Evolutionary conservation across 2,113 vertebrate species (phyloP).

Genomic region (Charina bottae): DNA sequence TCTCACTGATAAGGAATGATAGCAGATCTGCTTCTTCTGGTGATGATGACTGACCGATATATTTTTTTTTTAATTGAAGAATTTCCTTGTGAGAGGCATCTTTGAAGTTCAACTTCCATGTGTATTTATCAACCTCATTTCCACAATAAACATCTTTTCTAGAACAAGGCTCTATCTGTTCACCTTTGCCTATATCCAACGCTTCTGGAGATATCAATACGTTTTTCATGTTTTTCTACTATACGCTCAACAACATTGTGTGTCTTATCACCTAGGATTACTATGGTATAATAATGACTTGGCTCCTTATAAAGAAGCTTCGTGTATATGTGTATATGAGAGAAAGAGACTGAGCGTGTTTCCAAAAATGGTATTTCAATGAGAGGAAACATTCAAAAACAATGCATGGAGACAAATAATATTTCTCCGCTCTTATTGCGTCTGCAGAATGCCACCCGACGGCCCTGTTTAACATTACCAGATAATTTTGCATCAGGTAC

Average conservation of each 20-base stretch:
- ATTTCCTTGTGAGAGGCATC: background rate
- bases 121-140: background rate
- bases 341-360: background rate
- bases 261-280: background rate
- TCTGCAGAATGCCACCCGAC: too few relatives aligned
- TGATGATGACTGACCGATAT: background rate
- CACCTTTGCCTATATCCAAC: background rate
- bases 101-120: background rate
- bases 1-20: background rate
- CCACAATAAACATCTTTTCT: background rate
- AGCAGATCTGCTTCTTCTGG: background rate
- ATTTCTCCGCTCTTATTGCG: too few relatives aligned
- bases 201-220: background rate
- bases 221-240: background rate
- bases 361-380: background rate
- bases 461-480: too few relatives aligned
- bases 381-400: background rate
- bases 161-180: background rate
- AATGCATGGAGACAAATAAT: background rate
- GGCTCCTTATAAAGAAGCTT: background rate
- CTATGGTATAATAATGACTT: background rate
- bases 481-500: too few relatives aligned
- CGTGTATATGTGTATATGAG: background rate
- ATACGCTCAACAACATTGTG: background rate
- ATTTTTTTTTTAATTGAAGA: background rate